These are phyloP conservation scores for Hydrozoanthus tunicans DNA, from an alignment of 64 coral and sea anemone genomes.

Conservation along the genomic window DNA sequence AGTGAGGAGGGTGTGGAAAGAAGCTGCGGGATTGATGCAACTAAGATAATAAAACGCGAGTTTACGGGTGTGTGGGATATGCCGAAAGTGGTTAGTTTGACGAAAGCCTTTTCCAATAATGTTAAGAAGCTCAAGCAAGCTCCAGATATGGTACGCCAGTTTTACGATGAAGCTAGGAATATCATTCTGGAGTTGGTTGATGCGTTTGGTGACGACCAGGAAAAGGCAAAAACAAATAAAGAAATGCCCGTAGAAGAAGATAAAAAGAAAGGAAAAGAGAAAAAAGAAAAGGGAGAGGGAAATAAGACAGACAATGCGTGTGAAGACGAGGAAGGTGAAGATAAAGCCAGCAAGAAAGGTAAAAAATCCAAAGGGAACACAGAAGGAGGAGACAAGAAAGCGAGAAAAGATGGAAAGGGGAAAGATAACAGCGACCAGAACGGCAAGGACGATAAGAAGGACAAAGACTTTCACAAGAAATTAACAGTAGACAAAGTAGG, in stretches of 20 bases:
- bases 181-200: conserved; percentile 71
- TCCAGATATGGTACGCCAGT: conserved; percentile 72
- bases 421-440: not conserved
- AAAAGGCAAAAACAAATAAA: conserved; percentile 61
- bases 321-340: not conserved
- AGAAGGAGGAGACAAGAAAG: not conserved
- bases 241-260: conserved; percentile 42
- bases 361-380: conserved; percentile 9
- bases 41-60: conserved; percentile 56
- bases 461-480: conserved; percentile 74
- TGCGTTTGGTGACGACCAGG: conserved; percentile 74
- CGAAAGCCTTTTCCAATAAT: conserved; percentile 69
- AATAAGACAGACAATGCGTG: not conserved
- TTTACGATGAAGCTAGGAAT: conserved; percentile 57
- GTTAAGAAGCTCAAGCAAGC: conserved; percentile 67
- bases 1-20: conserved; percentile 56
- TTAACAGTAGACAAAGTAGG: conserved; percentile 66
- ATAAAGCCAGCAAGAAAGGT: not conserved
- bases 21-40: conserved; percentile 8
- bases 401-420: not conserved
- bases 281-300: not conserved
- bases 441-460: conserved; percentile 38
- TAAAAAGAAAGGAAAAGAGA: not conserved
- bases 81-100: conserved; percentile 55
- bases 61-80: conserved; percentile 65